Evolutionary conservation across 2,888 invertebrate species (phyloP), one percentile per base, ranked within the genome.

Genomic region (Xestia ashworthii): DNA sequence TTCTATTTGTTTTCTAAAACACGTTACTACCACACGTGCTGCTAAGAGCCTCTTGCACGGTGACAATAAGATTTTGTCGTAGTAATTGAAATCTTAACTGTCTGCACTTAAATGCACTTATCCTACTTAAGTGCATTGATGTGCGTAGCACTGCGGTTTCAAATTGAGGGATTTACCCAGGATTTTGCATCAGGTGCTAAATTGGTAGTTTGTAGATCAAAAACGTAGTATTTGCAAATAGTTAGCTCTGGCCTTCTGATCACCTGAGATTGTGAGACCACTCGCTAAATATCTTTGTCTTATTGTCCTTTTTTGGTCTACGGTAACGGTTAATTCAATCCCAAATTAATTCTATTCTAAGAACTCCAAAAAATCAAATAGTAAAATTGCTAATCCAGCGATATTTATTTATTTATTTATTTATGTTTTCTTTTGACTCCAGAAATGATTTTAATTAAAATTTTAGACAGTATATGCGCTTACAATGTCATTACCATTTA

Each of bases 61-160:
- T 58, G 65, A 83, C 44, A 60, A 48, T 69, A 68, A 68, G 41
- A 62, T 78, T 60, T 62, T 38, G 83, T 69, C 71, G 74, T 48
- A 22, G 25, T n/a, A 65, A 71, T 71, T 50, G 22, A 62, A 48
- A 67, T 67, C 46, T 55, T 62, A 71, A 70, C 14, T 19, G 41
- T 48, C 1, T 32, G 32, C 55, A 48, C 19, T 81, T 70, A 53
- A 46, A n/a, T 41, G 19, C 53, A 55, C 32, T 76, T 55, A 81
- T 81, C 32, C 62, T n/a, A 38, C 60, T 55, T 38, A 50, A 76
- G 44, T 58, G 70, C 53, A 22, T 62, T 38, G 44, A 44, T 48
- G 22, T 71, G 22, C 75, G 50, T 60, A 32, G 25, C 32, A 19
- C 9, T 16, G 8, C 14, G 8, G 12, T 65, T 65, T 46, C 0